Percentiles rank a stretch among this genome's conserved stretches.
These are phyloP conservation scores for Chromis chromis DNA, from an alignment of 2,797 vertebrate species.

Conservation along the genomic window DNA sequence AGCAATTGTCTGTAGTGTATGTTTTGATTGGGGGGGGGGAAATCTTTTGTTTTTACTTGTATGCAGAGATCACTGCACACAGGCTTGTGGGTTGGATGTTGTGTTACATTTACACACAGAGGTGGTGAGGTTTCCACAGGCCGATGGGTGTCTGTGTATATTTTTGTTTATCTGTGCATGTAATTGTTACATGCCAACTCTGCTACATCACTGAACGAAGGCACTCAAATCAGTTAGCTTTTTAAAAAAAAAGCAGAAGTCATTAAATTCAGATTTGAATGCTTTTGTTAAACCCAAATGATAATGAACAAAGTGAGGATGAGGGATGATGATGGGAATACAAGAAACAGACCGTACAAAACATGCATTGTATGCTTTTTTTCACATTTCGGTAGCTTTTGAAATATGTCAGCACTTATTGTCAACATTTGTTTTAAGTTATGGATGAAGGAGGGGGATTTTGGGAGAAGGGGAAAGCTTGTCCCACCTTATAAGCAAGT, in stretches of 20 bases:
- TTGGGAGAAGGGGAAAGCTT: not conserved
- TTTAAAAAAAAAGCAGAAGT: constrained; percentile 32
- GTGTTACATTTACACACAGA: not conserved
- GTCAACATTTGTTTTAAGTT: constrained; percentile 31
- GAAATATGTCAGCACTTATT: constrained; percentile 39
- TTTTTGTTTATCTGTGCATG: constrained; percentile 21
- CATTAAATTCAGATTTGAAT: constrained; percentile 1
- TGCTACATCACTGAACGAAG: constrained; percentile 11
- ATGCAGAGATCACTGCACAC: constrained; percentile 6
- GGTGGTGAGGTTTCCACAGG: not conserved
- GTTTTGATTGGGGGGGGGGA: constrained; percentile 16
- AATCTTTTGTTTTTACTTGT: not conserved
- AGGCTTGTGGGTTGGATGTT: not conserved
- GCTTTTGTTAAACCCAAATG: constrained; percentile 27
- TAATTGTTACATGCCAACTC: constrained; percentile 8
- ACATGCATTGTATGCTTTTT: not conserved
- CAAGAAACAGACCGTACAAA: constrained; percentile 21
- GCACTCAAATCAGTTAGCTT: not conserved
- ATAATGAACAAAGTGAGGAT: constrained; percentile 29
- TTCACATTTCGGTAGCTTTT: constrained; percentile 14
- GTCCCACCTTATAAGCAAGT: constrained; percentile 13
- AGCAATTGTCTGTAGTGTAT: not conserved
- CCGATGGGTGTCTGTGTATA: not conserved
- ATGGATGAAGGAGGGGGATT: constrained; percentile 31
- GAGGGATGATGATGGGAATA: not conserved